These are phyloP conservation scores for Sinopyrophorus schimmeli DNA, from an alignment of 2,888 invertebrate species.

Conservation along the genomic window DNA sequence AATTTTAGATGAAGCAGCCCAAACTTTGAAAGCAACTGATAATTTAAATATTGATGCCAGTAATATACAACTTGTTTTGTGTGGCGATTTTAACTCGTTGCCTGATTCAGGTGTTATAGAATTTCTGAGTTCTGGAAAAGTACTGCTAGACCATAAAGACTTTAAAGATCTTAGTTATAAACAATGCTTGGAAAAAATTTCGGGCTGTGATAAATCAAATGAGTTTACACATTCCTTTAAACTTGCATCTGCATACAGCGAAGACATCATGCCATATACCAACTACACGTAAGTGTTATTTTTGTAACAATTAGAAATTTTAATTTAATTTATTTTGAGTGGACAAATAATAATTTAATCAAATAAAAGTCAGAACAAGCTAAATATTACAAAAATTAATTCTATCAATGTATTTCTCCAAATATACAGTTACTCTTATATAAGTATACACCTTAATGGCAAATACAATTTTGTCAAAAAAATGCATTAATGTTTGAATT, in stretches of 20 bases:
- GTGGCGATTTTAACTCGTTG: constrained; percentile 98
- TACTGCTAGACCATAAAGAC: constrained; percentile 90
- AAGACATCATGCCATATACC: constrained; percentile 96
- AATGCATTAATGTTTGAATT: too few relatives aligned
- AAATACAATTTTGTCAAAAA: too few relatives aligned
- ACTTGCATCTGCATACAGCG: constrained; percentile 92
- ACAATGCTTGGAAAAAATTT: constrained; percentile 83
- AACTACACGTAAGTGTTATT: constrained; percentile 91
- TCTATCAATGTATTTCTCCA: too few relatives aligned
- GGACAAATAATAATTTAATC: too few relatives aligned
- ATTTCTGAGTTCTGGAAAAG: constrained; percentile 88
- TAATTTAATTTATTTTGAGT: too few relatives aligned
- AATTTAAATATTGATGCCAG: constrained; percentile 73
- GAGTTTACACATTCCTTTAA: constrained; percentile 97
- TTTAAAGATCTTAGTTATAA: constrained; percentile 96
- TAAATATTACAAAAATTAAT: too few relatives aligned
- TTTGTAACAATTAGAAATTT: neutral
- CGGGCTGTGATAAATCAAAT: constrained; percentile 77
- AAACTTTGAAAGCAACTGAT: constrained; percentile 69
- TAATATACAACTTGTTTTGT: constrained; percentile 88
- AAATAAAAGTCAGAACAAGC: too few relatives aligned
- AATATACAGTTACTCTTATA: too few relatives aligned
- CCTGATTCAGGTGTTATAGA: constrained; percentile 98
- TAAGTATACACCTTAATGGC: too few relatives aligned
- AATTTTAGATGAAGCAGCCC: constrained; percentile 84